Evolutionary conservation across 1,140 invertebrate species (phyloP), one percentile per base, ranked within the genome.

Genomic region (Mactra quadrangularis): DNA sequence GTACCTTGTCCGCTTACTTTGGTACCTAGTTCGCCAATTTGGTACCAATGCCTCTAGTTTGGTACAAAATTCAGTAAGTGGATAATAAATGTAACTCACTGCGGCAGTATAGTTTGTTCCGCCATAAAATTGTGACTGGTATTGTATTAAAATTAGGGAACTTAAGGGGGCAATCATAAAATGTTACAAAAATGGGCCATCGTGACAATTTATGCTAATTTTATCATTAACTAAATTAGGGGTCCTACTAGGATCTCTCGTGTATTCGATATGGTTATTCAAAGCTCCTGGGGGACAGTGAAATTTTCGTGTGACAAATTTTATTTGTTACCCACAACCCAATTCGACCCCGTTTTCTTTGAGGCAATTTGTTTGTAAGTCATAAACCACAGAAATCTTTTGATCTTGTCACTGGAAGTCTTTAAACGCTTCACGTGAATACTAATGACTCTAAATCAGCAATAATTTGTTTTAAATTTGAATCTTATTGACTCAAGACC

Each of bases 381-480:
- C 47, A 81, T 81, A 71, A 81, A 81, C 50, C 38, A 60, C 22
- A 29, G 52, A 11, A 0, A 29, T 50, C 77, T 31, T 81, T 81
- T 81, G 77, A 81, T 81, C 62, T 81, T 7, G 22, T 50, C 41
- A 25, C 31, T 66, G 55, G 55, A 53, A 55, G 71, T 71, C 77
- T 41, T 41, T 57, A 52, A 31, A 33, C 45, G 27, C 38, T 52
- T 53, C 59, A 22, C n/a, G 31, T 55, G 77, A 70, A 81, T 81
- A 81, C 77, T 81, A 81, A 81, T 81, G 77, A 81, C 66, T 45
- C 71, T 81, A 81, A 81, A 81, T 81, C 64, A 81, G 55, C 17
- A 81, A 64, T 81, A 81, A 81, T 81, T 81, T 81, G 77, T 52
- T 81, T 81, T 35, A 81, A 81, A 81, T 71, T 71, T 71, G 77